Percentiles rank a stretch among this genome's conserved stretches.
Evolutionary conservation across 2,797 vertebrate genomes (phyloP).

Genomic region (Sphaeramia orbicularis): DNA sequence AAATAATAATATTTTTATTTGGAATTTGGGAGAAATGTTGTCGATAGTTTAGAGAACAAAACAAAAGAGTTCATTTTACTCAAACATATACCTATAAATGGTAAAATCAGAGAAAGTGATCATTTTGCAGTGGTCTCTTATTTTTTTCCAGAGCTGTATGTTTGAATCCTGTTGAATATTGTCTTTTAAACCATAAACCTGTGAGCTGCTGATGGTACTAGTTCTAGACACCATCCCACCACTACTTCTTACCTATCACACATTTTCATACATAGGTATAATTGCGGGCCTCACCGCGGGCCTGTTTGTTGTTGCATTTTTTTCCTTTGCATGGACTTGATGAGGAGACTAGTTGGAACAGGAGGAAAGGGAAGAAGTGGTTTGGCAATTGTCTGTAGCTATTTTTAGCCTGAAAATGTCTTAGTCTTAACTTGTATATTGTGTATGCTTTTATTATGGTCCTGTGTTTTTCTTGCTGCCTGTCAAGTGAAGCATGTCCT

Average conservation of each 20-base stretch:
- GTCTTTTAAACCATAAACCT: no score
- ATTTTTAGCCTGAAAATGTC: conserved; percentile 1
- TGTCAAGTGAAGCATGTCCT: no score
- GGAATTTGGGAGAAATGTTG: no score
- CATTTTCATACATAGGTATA: background rate
- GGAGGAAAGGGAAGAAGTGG: background rate
- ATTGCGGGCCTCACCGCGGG: conserved; percentile 1
- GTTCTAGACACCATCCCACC: conserved; percentile 4
- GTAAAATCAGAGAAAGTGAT: no score
- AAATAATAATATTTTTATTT: no score
- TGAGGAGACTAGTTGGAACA: conserved; percentile 16
- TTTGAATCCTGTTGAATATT: no score
- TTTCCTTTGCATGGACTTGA: conserved; percentile 11
- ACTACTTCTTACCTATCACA: conserved; percentile 10
- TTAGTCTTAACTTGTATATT: background rate
- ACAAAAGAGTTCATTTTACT: no score
- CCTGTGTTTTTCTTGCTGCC: background rate
- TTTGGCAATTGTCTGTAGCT: conserved; percentile 5
- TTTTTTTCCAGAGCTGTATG: no score
- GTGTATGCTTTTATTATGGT: conserved; percentile 3
- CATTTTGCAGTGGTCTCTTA: no score
- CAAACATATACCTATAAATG: no score
- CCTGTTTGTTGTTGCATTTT: conserved; percentile 33
- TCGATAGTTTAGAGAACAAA: no score
- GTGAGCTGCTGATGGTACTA: background rate